These are phyloP conservation scores for Leuciscus idus DNA, from an alignment of 2,113 vertebrate species.

Conservation along the genomic window DNA sequence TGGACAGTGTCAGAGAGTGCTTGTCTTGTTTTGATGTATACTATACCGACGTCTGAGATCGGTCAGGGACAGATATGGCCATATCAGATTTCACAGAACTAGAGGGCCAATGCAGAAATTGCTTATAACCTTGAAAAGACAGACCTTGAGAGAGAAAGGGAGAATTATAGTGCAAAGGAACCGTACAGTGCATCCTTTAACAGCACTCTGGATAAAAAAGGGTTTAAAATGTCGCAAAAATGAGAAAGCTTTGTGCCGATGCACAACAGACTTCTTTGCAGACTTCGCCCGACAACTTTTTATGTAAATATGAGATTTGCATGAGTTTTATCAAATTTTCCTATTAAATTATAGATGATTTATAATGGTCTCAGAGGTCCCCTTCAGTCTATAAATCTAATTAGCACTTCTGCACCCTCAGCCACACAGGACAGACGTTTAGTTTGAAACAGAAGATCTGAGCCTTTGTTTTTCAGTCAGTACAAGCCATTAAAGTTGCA, in stretches of 20 bases:
- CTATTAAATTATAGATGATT: constrained; percentile 19
- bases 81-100: constrained; percentile 38
- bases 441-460: constrained; percentile 19
- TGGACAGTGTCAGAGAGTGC: constrained; percentile 1
- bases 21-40: constrained; percentile 49
- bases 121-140: constrained; percentile 26
- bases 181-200: not conserved
- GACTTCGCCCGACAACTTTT: not conserved
- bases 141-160: not conserved
- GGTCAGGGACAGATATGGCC: constrained; percentile 39
- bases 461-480: constrained; percentile 24
- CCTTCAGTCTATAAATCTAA: constrained; percentile 32
- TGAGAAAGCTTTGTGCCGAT: not conserved
- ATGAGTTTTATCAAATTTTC: constrained; percentile 5
- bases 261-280: not conserved
- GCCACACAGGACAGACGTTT: constrained; percentile 1
- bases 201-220: not conserved
- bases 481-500: constrained; percentile 32
- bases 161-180: not conserved
- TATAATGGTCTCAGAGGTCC: constrained; percentile 26
- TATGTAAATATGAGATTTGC: constrained; percentile 1
- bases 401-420: not conserved
- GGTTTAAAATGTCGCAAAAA: not conserved
- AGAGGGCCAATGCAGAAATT: constrained; percentile 27
- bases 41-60: not conserved